Evolutionary conservation across 2,797 vertebrate genomes (phyloP).

Genomic region (Chelidonichthys spinosus): DNA sequence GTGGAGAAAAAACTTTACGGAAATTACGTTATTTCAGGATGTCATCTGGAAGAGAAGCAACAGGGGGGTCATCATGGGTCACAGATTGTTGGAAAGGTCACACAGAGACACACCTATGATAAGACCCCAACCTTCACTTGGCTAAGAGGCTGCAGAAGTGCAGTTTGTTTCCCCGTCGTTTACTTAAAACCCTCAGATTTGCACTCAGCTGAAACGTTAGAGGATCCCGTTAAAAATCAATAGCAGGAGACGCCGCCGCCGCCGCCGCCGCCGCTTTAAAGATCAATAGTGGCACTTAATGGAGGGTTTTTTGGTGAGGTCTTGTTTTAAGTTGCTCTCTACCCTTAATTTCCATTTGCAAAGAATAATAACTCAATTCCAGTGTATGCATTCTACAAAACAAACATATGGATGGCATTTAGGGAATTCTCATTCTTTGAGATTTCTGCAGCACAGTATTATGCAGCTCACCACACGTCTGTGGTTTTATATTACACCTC

Average conservation of each 20-base stretch:
- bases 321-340: conserved; percentile 19
- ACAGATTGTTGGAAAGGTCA: conserved; percentile 4
- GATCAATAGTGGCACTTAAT: conserved; percentile 71
- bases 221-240: conserved; percentile 65
- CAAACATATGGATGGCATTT: not conserved
- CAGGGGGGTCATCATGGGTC: not conserved
- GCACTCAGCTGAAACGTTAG: conserved; percentile 75
- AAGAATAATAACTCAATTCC: not conserved
- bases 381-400: not conserved
- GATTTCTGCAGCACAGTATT: not conserved
- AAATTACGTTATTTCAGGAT: not conserved
- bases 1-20: not conserved
- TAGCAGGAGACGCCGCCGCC: conserved; percentile 56
- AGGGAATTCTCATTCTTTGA: not conserved
- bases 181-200: conserved; percentile 61
- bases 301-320: conserved; percentile 30
- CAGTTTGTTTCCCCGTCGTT: conserved; percentile 34
- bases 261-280: conserved; percentile 44
- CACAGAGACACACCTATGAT: conserved; percentile 24
- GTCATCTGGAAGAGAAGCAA: not conserved
- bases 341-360: not conserved
- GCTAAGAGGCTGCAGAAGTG: conserved; percentile 49
- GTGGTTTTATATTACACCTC: conserved; percentile 4
- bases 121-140: conserved; percentile 29
- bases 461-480: conserved; percentile 1